phyloP scores from a whole-genome alignment of 2,797 vertebrate genomes.

The Gymnoscopelus braueri region DNA sequence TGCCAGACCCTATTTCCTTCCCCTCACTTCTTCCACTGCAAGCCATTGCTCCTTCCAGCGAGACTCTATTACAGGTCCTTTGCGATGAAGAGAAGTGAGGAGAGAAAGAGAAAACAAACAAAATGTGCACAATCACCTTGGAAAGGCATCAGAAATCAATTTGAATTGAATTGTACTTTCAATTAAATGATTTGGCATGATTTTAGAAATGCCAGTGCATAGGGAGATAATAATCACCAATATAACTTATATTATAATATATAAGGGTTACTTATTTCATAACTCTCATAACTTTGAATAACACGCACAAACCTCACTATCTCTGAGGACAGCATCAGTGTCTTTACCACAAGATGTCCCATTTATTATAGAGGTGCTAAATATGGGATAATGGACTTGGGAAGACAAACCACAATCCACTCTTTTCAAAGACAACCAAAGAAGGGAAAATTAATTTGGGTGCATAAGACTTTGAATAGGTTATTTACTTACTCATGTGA shows the following conservation, averaged over 20 bases:
- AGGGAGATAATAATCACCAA: no score
- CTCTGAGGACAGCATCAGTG: not conserved
- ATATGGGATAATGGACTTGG: conserved; percentile 32
- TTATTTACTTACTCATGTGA: conserved; percentile 79
- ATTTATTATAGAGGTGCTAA: conserved; percentile 26
- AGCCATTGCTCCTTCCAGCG: conserved; percentile 47
- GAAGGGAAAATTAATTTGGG: conserved; percentile 41
- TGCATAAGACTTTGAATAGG: conserved; percentile 46
- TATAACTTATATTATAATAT: no score
- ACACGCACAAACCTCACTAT: not conserved
- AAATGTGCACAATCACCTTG: no score
- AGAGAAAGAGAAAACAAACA: no score
- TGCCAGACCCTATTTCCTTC: conserved; percentile 78
- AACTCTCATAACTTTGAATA: not conserved
- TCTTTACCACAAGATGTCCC: not conserved
- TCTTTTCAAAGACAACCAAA: conserved; percentile 31
- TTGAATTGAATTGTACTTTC: not conserved
- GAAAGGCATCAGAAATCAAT: no score
- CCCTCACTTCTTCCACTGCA: conserved; percentile 52
- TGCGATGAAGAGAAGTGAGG: not conserved
- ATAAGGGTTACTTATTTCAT: not conserved
- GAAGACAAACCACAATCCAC: conserved; percentile 34
- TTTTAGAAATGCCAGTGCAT: no score
- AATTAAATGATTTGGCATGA: not conserved
- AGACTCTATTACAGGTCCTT: conserved; percentile 22